phyloP scores from a whole-genome alignment of 2,113 vertebrate species.

The Sylvietta virens region DNA sequence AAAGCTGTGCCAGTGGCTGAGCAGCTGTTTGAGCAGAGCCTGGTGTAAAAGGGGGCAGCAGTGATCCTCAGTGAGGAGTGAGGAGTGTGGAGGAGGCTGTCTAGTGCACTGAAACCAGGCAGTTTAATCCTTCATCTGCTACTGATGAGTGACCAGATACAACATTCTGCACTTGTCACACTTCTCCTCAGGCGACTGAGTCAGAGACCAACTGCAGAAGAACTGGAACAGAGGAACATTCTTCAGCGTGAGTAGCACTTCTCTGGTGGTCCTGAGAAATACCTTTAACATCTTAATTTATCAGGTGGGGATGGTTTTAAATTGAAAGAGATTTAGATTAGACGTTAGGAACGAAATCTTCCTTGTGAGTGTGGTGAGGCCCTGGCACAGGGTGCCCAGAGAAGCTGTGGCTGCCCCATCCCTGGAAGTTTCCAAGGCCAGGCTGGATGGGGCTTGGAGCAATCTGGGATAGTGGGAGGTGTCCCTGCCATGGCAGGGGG shows the following conservation, averaged over 20 bases:
- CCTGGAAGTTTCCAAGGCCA: neutral
- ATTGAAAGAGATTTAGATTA: neutral
- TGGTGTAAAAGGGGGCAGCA: neutral
- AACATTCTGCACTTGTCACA: neutral
- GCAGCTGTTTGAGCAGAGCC: neutral
- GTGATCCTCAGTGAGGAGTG: neutral
- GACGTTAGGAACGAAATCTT: neutral
- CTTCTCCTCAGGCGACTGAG: conserved; percentile 83
- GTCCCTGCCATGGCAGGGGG: neutral
- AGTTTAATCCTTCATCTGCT: neutral
- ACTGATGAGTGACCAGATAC: neutral
- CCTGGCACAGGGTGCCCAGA: neutral
- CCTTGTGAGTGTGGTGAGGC: neutral
- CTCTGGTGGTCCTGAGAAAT: neutral
- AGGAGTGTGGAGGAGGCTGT: neutral
- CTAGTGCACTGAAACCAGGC: neutral
- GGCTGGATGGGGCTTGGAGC: neutral
- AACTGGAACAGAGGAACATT: conserved; percentile 97
- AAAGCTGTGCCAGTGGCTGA: neutral
- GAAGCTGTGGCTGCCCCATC: neutral
- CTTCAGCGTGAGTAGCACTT: conserved; percentile 84
- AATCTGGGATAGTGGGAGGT: neutral
- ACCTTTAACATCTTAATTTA: neutral
- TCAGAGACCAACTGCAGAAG: conserved; percentile 93
- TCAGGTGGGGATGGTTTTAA: neutral